Evolutionary conservation across 2,797 vertebrate species (phyloP).

Genomic region (Urosaurus nigricauda): DNA sequence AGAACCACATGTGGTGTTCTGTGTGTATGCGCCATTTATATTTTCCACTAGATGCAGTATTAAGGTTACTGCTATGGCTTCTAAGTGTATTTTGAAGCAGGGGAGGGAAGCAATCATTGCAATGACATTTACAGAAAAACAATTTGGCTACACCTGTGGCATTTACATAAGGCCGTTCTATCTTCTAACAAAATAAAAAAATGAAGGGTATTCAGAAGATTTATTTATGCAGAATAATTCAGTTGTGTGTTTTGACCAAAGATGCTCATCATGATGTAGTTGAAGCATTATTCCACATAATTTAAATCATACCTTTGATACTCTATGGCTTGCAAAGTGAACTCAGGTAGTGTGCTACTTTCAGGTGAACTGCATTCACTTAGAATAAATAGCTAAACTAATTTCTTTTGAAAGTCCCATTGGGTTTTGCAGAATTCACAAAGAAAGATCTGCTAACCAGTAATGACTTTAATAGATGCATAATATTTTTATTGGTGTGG

Average conservation of each 20-base stretch:
- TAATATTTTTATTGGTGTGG: neutral
- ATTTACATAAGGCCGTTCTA: constrained; percentile 26
- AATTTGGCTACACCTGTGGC: constrained; percentile 23
- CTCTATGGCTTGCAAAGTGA: neutral
- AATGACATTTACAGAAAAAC: constrained; percentile 34
- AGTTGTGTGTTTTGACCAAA: constrained; percentile 1
- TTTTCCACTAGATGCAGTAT: constrained; percentile 2
- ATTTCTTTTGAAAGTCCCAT: neutral
- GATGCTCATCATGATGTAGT: neutral
- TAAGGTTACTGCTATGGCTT: neutral
- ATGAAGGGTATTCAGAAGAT: constrained; percentile 5
- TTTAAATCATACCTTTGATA: neutral
- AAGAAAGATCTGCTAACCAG: neutral
- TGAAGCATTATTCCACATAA: constrained; percentile 13
- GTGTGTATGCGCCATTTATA: neutral
- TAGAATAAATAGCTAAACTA: neutral
- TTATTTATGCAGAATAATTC: constrained; percentile 9
- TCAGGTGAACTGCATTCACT: neutral
- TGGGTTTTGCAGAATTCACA: neutral
- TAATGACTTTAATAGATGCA: neutral
- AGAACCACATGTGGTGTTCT: neutral
- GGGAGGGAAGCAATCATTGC: constrained; percentile 18
- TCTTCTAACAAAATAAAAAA: constrained; percentile 12
- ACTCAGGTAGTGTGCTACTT: neutral
- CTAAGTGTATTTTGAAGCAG: constrained; percentile 14